Evolutionary conservation across 2,113 vertebrate species (phyloP), one percentile per base, ranked within the genome.

Genomic region (Spea bombifrons): DNA sequence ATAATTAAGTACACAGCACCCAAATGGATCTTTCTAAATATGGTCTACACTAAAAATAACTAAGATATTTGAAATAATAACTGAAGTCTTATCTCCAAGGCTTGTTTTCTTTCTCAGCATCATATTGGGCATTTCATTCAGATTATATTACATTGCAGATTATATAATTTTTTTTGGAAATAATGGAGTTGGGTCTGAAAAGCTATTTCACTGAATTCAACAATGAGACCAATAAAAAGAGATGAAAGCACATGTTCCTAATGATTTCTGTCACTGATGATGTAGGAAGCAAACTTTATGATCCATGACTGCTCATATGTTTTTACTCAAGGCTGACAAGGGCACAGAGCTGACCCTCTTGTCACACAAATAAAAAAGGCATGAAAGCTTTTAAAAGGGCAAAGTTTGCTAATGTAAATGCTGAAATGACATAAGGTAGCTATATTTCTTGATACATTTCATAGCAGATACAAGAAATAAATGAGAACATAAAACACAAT

Each of bases 361-460:
- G 55, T 59, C 55, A 59, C 2, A 59, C 55, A 59, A 59, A 59
- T 59, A 59, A 59, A 59, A 59, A 59, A 59, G 9, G 15, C 15
- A 59, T 13, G 55, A 13, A 59, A 59, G 55, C 55, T 59, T 59
- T 59, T 59, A 59, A 59, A 59, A 59, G 55, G 55, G 55, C 55
- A 59, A 59, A 59, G 55, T 59, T 59, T 9, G 9, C 10, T 5
- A 59, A 59, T 59, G 55, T 59, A 59, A 59, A 59, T 13, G 10
- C 15, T 9, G 55, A 59, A 59, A 30, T 30, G 30, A 30, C 30
- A 30, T 30, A 30, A 30, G 30, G 30, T 30, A 30, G 30, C 30
- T 30, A 30, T 30, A 30, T 30, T 30, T 30, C 30, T 30, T 30
- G 30, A 30, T 30, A 30, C 30, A 30, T 30, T 30, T 30, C 30